These are phyloP conservation scores for Metalampra italica DNA, from an alignment of 2,888 invertebrate genomes.

Conservation along the genomic window DNA sequence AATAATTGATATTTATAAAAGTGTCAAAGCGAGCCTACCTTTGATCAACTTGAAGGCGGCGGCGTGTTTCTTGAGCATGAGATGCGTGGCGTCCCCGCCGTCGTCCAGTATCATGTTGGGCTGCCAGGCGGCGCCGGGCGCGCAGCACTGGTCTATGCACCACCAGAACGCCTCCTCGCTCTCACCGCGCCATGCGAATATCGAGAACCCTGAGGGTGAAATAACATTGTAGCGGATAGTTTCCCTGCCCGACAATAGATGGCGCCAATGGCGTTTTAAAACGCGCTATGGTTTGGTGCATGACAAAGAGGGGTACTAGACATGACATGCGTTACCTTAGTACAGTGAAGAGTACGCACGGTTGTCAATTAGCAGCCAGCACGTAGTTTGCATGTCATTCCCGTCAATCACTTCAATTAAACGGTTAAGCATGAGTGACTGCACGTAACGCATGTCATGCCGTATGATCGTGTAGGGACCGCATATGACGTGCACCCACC, in stretches of 20 bases:
- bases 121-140: constrained; percentile 95
- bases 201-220: constrained; percentile 81
- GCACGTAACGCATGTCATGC: too few species aligned
- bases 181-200: constrained; percentile 98
- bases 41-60: constrained; percentile 95
- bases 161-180: constrained; percentile 99
- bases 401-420: too few species aligned
- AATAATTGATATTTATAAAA: too few species aligned
- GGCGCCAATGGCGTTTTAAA: too few species aligned
- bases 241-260: not conserved
- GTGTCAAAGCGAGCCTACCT: constrained; percentile 26
- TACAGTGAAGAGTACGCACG: too few species aligned
- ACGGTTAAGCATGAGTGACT: too few species aligned
- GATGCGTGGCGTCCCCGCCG: constrained; percentile 97
- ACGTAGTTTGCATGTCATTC: too few species aligned
- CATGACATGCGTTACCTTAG: too few species aligned
- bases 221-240: not conserved
- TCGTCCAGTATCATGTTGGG: constrained; percentile 99
- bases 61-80: constrained; percentile 97
- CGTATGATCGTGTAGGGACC: too few species aligned
- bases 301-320: too few species aligned
- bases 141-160: constrained; percentile 96
- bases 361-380: too few species aligned
- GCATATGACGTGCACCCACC: constrained; percentile 39
- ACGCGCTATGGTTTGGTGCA: too few species aligned